phyloP scores from a whole-genome alignment of 2,888 invertebrate species.

The Drosophila demipolita region DNA sequence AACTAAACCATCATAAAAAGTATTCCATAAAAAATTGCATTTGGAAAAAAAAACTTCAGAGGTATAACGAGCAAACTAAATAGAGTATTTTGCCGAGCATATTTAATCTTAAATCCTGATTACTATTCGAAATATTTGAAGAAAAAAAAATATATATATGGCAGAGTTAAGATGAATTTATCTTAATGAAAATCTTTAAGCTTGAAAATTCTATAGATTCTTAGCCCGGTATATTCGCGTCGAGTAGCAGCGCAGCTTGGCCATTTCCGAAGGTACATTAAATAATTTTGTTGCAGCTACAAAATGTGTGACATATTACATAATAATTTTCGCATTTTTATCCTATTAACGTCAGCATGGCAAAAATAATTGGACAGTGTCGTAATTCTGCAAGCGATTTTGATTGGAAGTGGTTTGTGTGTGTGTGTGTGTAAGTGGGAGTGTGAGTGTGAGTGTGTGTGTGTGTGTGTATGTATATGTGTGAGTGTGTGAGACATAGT shows the following conservation, averaged over 20 bases:
- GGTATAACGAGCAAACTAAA: no score
- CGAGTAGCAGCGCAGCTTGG: constrained; percentile 3
- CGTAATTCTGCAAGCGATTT: constrained; percentile 50
- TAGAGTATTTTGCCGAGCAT: no score
- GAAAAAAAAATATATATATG: not conserved
- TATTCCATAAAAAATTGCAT: no score
- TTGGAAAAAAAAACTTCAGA: no score
- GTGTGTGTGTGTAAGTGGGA: not conserved
- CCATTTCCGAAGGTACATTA: constrained; percentile 39
- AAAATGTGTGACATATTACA: constrained; percentile 65
- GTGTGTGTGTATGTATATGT: not conserved
- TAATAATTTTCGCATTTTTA: constrained; percentile 69
- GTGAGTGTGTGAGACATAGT: not conserved
- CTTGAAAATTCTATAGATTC: not conserved
- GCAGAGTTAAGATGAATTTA: not conserved
- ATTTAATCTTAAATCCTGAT: not conserved
- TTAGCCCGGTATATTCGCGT: constrained; percentile 24
- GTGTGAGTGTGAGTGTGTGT: not conserved
- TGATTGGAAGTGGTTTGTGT: constrained; percentile 48
- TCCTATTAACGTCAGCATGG: constrained; percentile 65
- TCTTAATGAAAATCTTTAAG: not conserved
- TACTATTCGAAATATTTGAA: not conserved
- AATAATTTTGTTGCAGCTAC: constrained; percentile 52
- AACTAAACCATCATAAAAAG: no score
- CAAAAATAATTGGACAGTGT: constrained; percentile 70